phyloP scores from a whole-genome alignment of 2,888 invertebrate species.

The Sphaerophoria taeniata region DNA sequence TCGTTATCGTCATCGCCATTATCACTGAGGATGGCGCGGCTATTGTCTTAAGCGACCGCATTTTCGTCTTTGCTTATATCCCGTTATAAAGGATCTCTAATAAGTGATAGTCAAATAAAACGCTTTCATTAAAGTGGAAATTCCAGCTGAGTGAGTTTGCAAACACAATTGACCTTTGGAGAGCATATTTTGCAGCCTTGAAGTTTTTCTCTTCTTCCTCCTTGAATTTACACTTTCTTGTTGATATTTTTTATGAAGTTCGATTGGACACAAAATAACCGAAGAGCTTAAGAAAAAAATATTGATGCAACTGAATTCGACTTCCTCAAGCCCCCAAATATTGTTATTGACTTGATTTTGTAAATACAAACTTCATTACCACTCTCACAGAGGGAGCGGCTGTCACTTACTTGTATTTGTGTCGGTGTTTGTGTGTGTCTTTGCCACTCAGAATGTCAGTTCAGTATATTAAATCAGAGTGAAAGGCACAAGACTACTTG shows the following conservation, averaged over 20 bases:
- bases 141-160: conserved; percentile 4
- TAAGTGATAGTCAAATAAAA: conserved; percentile 48
- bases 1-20: conserved; percentile 31
- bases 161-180: conserved; percentile 33
- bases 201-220: background rate
- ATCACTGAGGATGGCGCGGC: background rate
- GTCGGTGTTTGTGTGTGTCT: background rate
- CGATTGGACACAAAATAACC: background rate
- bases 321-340: conserved; percentile 22
- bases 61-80: background rate
- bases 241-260: too few relatives aligned
- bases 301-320: background rate
- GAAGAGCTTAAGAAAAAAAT: background rate
- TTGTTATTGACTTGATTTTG: conserved; percentile 68
- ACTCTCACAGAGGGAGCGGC: conserved; percentile 26
- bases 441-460: conserved; percentile 19
- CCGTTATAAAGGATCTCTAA: background rate
- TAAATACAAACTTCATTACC: conserved; percentile 70
- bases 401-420: background rate
- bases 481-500: conserved; percentile 22
- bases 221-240: too few relatives aligned
- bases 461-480: background rate
- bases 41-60: conserved; percentile 50
- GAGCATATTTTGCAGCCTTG: background rate
- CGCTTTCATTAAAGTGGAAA: conserved; percentile 20